phyloP scores from a whole-genome alignment of 2,888 invertebrate species.

The Megaustenia siamemsis region DNA sequence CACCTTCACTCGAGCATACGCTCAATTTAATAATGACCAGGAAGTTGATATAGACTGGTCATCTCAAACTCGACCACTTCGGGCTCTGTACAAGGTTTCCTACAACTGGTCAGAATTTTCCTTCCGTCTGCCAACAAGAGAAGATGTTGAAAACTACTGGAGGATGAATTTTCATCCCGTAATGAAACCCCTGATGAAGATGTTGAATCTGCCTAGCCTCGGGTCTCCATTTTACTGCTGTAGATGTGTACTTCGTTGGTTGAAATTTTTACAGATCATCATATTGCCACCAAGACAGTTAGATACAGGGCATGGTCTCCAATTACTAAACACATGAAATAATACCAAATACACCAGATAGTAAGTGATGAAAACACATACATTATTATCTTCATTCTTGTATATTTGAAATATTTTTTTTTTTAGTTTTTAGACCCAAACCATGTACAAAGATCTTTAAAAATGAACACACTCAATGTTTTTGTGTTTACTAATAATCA shows the following conservation, averaged over 20 bases:
- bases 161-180: constrained; percentile 73
- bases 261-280: constrained; percentile 73
- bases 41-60: constrained; percentile 68
- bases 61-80: constrained; percentile 65
- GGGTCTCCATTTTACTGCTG: constrained; percentile 73
- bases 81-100: constrained; percentile 74
- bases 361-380: no score
- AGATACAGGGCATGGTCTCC: constrained; percentile 79
- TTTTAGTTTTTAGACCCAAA: no score
- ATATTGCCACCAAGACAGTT: constrained; percentile 77
- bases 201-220: constrained; percentile 70
- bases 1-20: constrained; percentile 76
- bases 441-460: no score
- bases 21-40: constrained; percentile 71
- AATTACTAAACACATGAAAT: constrained; percentile 69
- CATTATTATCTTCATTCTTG: no score
- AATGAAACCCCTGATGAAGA: constrained; percentile 72
- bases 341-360: neutral
- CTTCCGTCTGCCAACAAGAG: constrained; percentile 75
- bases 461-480: no score
- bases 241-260: constrained; percentile 70
- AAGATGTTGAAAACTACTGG: constrained; percentile 78
- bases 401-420: no score
- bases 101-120: constrained; percentile 76
- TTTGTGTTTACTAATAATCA: no score